A percentile compares a stretch with the other conserved stretches of the same genome.
Evolutionary conservation across 1,140 invertebrate genomes (phyloP).

Genomic region (Bombus superbus): DNA sequence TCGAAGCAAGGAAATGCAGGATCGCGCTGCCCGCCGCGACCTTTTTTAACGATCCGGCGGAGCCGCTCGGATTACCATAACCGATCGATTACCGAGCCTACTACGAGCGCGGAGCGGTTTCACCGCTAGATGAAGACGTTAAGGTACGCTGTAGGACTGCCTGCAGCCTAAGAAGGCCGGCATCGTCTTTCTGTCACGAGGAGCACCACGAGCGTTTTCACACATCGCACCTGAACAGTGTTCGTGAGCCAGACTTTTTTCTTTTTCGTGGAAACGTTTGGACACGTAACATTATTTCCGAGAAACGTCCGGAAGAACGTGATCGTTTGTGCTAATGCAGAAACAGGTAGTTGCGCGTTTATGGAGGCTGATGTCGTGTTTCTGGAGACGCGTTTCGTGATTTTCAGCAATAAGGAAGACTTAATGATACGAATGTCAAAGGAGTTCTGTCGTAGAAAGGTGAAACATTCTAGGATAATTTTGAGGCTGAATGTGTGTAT

Average conservation of each 20-base stretch:
- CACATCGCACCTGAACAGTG: not conserved
- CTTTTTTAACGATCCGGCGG: slow-evolving; percentile 10
- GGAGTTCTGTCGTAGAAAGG: not conserved
- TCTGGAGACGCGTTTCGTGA: not conserved
- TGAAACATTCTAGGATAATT: not conserved
- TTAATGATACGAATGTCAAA: not conserved
- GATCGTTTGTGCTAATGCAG: not conserved
- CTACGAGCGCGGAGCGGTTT: slow-evolving; percentile 7
- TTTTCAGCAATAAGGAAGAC: not conserved
- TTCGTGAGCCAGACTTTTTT: not conserved
- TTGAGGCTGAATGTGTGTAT: not conserved
- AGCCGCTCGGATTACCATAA: slow-evolving; percentile 24
- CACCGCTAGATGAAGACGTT: slow-evolving; percentile 16
- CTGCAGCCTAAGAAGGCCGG: not conserved
- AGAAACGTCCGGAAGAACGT: not conserved
- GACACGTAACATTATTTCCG: not conserved
- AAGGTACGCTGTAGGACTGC: not conserved
- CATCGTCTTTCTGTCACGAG: not conserved
- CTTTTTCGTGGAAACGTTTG: too few species aligned
- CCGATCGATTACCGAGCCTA: slow-evolving; percentile 16
- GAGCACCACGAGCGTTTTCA: not conserved
- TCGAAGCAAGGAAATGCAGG: slow-evolving; percentile 21
- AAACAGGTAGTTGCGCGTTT: not conserved
- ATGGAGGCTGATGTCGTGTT: not conserved
- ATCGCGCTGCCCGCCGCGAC: not conserved